Conservation (phyloP, 2,113 vertebrate genomes). For the Labeo catla region DNA sequence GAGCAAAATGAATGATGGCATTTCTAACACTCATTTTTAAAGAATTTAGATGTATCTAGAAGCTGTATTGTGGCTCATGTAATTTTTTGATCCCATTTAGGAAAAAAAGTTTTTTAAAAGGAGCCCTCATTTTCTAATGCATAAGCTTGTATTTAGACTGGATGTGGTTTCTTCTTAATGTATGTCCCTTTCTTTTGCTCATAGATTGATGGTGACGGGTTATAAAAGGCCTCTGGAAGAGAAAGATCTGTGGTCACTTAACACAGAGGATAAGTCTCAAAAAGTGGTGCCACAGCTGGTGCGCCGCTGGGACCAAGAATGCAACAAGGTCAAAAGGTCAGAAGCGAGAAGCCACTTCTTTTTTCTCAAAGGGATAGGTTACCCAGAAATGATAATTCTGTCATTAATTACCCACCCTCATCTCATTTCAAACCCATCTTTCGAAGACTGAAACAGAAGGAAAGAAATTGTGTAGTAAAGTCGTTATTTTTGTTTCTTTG, state of each 20-base stretch:
- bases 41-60: background rate
- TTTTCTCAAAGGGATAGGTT: background rate
- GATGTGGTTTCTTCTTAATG: background rate
- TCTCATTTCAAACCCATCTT: no score
- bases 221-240: slow-evolving; percentile 87
- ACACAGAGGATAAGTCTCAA: slow-evolving; percentile 85
- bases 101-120: background rate
- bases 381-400: no score
- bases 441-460: no score
- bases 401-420: no score
- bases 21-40: background rate
- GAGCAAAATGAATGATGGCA: slow-evolving; percentile 59
- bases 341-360: slow-evolving; percentile 41
- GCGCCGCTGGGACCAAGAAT: slow-evolving; percentile 86
- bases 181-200: background rate
- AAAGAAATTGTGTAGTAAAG: no score
- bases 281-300: slow-evolving; percentile 85
- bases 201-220: slow-evolving; percentile 87
- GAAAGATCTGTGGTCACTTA: slow-evolving; percentile 92
- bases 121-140: background rate
- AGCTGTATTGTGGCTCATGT: background rate
- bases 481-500: no score
- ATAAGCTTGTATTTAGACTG: background rate
- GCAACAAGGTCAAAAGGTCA: slow-evolving; percentile 84
- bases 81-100: background rate